Evolutionary conservation across 2,113 vertebrate genomes (phyloP).

Genomic region (Tamias sibiricus): DNA sequence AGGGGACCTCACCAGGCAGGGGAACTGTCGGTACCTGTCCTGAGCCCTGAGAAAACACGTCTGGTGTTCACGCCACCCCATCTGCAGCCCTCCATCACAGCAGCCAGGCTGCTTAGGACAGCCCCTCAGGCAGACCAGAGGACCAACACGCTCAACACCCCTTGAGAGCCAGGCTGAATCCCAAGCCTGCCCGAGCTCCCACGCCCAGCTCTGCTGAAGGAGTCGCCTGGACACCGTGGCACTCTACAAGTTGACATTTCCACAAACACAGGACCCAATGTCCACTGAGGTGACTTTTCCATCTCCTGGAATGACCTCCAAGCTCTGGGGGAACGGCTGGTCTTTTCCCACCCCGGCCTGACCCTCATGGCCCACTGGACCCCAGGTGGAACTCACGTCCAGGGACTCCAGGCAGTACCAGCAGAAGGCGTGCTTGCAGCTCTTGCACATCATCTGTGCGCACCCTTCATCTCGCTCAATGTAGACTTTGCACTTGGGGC

Average conservation of each 20-base stretch:
- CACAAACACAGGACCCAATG: background rate
- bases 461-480: constrained; percentile 99
- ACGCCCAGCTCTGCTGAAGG: fast-evolving
- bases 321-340: fast-evolving
- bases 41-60: background rate
- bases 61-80: no score
- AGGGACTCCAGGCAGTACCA: constrained; percentile 99
- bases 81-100: background rate
- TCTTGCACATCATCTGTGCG: constrained; percentile 99
- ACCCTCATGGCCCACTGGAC: fast-evolving
- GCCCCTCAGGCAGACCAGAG: background rate
- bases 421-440: constrained; percentile 99
- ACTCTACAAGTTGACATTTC: fast-evolving
- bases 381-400: constrained; percentile 91
- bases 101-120: background rate
- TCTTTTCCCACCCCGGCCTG: fast-evolving
- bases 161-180: background rate
- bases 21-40: no score
- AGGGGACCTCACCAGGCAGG: background rate
- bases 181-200: background rate
- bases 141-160: no score
- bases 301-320: fast-evolving
- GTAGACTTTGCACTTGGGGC: constrained; percentile 99
- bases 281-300: fast-evolving
- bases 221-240: fast-evolving